Evolutionary conservation across 2,888 invertebrate genomes (phyloP), one percentile per base, ranked within the genome.

Genomic region (Rhagophthalmus giganteus): DNA sequence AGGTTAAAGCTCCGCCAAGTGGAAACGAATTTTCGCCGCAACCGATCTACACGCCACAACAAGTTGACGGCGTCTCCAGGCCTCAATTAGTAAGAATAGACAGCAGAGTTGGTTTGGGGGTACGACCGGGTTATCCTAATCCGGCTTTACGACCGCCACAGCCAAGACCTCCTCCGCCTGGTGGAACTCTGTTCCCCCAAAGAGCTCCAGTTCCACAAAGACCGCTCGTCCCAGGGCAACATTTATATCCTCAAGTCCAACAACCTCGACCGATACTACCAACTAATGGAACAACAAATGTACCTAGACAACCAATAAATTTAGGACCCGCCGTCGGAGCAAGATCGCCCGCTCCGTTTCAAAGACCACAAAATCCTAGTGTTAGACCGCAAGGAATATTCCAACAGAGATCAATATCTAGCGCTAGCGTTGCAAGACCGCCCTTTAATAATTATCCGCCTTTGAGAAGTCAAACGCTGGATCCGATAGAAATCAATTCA

Each of bases 351-450:
- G 63, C 65, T 7, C 57, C 62, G 30, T 58, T 54, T 41, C 59
- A 59, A 11, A 55, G 64, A 42, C 62, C 61, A 14, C 65, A 59
- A 38, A 55, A 64, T 25, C 68, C 63, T 20, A 25, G 32, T 20
- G 38, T 41, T 2, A 65, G 67, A 37, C 58, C 63, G 24, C 69
- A 67, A 9, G 74, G 70, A 51, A 57, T 77, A 40, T 69, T 74
- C 9, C 74, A 76, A 56, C 80, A 79, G 68, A 71, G 77, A 49
- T 76, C 79, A 9, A 75, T 77, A 64, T 72, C 77, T 61, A 72
- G 74, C 55, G 57, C 75, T 46, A 74, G 73, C 62, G 34, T 54
- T 6, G 28, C 42, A 15, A 47, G 48, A 45, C 52, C 55, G 6
- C 34, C 49, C 8, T 44, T 39, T 14, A 40, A 20, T 30, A 40